Evolutionary conservation across 2,888 invertebrate species (phyloP).

Genomic region (Parapristionchus giblindavisi): DNA sequence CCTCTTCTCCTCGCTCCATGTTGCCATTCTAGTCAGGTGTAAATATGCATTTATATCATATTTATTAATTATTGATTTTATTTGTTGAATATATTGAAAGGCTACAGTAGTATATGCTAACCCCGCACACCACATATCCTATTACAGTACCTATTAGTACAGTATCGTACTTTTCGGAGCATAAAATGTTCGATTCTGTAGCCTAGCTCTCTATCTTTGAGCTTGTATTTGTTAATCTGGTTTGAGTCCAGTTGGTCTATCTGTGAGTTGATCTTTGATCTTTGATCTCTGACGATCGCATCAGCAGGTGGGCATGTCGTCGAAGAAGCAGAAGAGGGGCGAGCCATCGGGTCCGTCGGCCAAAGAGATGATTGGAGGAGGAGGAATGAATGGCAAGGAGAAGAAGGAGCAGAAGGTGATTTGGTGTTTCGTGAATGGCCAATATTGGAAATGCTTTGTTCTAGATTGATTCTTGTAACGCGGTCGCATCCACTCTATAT

Average conservation of each 20-base stretch:
- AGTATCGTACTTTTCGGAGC: too few species aligned
- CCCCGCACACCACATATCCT: too few species aligned
- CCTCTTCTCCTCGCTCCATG: neutral
- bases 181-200: constrained; percentile 14
- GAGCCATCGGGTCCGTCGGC: constrained; percentile 17
- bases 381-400: neutral
- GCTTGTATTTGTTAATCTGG: too few species aligned
- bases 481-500: too few species aligned
- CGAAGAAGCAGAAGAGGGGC: neutral
- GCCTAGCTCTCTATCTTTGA: too few species aligned
- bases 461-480: too few species aligned
- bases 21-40: constrained; percentile 9
- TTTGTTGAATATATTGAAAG: constrained; percentile 4
- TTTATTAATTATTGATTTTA: too few species aligned
- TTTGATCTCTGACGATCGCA: neutral
- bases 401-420: constrained; percentile 22
- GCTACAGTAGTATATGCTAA: too few species aligned
- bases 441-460: too few species aligned
- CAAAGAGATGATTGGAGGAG: neutral
- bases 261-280: neutral
- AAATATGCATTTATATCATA: too few species aligned
- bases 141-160: too few species aligned
- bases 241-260: neutral
- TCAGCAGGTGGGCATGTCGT: constrained; percentile 19
- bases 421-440: neutral